Evolutionary conservation across 2,113 vertebrate species (phyloP).

Genomic region (Sphyrna mokarran): DNA sequence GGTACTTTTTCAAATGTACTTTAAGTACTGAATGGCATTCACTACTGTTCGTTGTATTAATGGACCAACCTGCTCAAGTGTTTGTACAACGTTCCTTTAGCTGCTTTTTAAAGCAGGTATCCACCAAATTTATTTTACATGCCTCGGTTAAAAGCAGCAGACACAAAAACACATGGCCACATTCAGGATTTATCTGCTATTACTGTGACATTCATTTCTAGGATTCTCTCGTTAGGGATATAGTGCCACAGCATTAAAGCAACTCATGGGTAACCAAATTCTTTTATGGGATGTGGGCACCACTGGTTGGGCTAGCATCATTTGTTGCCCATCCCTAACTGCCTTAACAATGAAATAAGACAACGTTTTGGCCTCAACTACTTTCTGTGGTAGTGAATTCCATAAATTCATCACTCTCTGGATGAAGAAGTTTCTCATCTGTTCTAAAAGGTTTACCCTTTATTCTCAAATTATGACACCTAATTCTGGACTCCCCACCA

Average conservation of each 20-base stretch:
- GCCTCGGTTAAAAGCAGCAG: not conserved
- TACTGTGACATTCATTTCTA: not conserved
- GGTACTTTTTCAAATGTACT: not conserved
- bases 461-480: too few relatives aligned
- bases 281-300: not conserved
- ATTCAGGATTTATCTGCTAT: not conserved
- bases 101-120: too few relatives aligned
- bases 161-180: not conserved
- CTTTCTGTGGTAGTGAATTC: too few relatives aligned
- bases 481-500: too few relatives aligned
- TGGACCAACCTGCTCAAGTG: not conserved
- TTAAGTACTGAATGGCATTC: not conserved
- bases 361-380: too few relatives aligned
- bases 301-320: not conserved
- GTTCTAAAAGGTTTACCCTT: too few relatives aligned
- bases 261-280: not conserved
- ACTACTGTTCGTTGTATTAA: not conserved
- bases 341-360: too few relatives aligned
- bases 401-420: too few relatives aligned
- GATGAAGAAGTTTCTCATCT: too few relatives aligned
- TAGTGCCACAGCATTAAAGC: not conserved
- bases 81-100: not conserved
- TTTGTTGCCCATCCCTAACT: not conserved
- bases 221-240: not conserved
- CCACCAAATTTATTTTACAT: too few relatives aligned